Conservation (phyloP, 2,113 vertebrate species). For the Vombatus ursinus region DNA sequence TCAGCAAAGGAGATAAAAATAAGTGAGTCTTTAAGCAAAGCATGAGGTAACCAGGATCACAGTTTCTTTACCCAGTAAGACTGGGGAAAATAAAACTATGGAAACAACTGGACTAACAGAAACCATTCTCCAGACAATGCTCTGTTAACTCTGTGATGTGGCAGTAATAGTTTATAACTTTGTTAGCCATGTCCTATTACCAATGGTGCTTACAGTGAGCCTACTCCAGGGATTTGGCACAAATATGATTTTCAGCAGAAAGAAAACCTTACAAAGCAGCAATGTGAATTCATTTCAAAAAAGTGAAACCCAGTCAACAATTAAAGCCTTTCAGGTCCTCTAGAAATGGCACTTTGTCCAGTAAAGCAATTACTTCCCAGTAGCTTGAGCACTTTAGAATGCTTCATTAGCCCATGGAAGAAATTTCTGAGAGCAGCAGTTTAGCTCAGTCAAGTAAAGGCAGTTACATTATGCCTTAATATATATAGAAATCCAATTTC, state of each 20-base stretch:
- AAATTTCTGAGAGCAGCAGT: conserved; percentile 30
- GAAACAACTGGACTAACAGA: conserved; percentile 26
- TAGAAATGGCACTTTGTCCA: conserved; percentile 41
- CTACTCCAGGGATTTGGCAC: conserved; percentile 55
- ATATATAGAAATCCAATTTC: conserved; percentile 29
- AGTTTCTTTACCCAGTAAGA: conserved; percentile 5
- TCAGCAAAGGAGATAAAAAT: conserved; percentile 28
- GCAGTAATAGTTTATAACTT: conserved; percentile 39
- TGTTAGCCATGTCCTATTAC: conserved; percentile 65
- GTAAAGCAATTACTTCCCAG: conserved; percentile 50
- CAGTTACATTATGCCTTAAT: conserved; percentile 17
- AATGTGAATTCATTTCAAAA: conserved; percentile 63
- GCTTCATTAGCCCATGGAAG: conserved; percentile 22
- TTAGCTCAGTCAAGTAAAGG: conserved; percentile 28
- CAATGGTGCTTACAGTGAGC: conserved; percentile 53
- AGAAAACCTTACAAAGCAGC: conserved; percentile 62
- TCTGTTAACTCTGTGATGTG: conserved; percentile 32
- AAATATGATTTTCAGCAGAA: conserved; percentile 67
- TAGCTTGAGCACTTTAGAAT: conserved; percentile 10
- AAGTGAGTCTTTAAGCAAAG: not conserved
- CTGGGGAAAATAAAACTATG: conserved; percentile 30
- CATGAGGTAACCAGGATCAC: conserved; percentile 21
- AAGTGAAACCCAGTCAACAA: conserved; percentile 58
- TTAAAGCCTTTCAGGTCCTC: conserved; percentile 50
- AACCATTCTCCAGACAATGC: conserved; percentile 41